Conservation (phyloP, 2,888 invertebrate genomes). For the Eudasyphora cyanicolor region DNA sequence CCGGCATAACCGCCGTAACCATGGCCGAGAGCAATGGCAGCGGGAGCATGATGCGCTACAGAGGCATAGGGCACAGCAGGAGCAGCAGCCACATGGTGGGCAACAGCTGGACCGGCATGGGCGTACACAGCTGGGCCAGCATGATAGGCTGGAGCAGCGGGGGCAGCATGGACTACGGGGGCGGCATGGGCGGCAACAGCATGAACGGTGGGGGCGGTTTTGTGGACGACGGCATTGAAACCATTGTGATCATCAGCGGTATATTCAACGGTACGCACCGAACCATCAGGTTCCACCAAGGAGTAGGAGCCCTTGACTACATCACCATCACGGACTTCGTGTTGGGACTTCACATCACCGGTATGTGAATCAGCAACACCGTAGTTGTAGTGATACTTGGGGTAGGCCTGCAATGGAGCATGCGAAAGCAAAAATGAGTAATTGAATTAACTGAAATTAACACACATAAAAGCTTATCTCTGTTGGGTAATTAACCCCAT, state of each 20-base stretch:
- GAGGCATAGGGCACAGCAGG: constrained; percentile 75
- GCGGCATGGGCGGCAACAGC: constrained; percentile 71
- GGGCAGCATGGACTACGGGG: constrained; percentile 69
- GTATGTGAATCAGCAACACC: constrained; percentile 79
- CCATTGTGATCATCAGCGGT: constrained; percentile 80
- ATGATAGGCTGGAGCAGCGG: constrained; percentile 66
- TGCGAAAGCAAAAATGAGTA: not conserved
- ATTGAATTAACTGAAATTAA: not conserved
- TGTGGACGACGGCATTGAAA: constrained; percentile 80
- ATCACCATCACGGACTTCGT: constrained; percentile 80
- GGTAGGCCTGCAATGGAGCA: constrained; percentile 74
- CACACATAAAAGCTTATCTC: not conserved
- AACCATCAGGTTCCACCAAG: constrained; percentile 80
- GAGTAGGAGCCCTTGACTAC: constrained; percentile 80
- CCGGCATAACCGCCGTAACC: constrained; percentile 74
- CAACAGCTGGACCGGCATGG: constrained; percentile 71
- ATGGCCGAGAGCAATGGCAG: constrained; percentile 68
- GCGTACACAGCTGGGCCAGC: constrained; percentile 67
- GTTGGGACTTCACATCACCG: constrained; percentile 80
- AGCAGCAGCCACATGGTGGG: constrained; percentile 75
- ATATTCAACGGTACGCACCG: constrained; percentile 80
- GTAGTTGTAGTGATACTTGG: constrained; percentile 80
- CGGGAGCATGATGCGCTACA: constrained; percentile 75
- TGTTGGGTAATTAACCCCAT: not conserved
- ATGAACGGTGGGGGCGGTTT: constrained; percentile 78